phyloP scores from a whole-genome alignment of 92 coral and sea anemone genomes.

The Scolanthus callimorphus region DNA sequence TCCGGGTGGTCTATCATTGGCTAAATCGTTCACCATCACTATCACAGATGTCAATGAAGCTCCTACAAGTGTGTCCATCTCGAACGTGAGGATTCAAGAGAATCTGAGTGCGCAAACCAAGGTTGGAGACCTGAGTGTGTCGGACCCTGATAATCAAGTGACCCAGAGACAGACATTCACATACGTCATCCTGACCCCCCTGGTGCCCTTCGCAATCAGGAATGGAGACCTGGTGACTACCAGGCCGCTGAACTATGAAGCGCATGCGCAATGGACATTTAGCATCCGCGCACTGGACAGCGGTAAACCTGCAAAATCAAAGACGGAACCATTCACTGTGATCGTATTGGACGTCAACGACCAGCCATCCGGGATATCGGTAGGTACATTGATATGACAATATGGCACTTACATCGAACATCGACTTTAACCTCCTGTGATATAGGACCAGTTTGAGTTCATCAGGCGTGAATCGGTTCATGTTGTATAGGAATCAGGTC shows the following conservation, averaged over 20 bases:
- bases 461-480: too few species aligned
- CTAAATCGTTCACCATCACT: slow-evolving; percentile 38
- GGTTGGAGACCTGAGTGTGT: slow-evolving; percentile 52
- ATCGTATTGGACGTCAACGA: slow-evolving; percentile 73
- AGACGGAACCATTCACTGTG: slow-evolving; percentile 51
- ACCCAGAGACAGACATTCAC: slow-evolving; percentile 51
- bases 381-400: too few species aligned
- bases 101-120: slow-evolving; percentile 36
- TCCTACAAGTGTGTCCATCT: slow-evolving; percentile 58
- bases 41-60: slow-evolving; percentile 79
- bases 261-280: slow-evolving; percentile 64
- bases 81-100: slow-evolving; percentile 55
- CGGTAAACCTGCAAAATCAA: slow-evolving; percentile 53
- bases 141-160: slow-evolving; percentile 78
- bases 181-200: slow-evolving; percentile 28
- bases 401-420: too few species aligned
- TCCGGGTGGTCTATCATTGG: slow-evolving; percentile 50
- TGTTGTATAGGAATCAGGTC: too few species aligned
- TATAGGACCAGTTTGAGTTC: too few species aligned
- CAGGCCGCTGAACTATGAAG: slow-evolving; percentile 67
- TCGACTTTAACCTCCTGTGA: too few species aligned
- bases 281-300: slow-evolving; percentile 57
- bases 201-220: slow-evolving; percentile 53
- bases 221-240: slow-evolving; percentile 55
- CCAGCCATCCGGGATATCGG: slow-evolving; percentile 64